A percentile compares a stretch with the other conserved stretches of the same genome.
Evolutionary conservation across 2,888 invertebrate species (phyloP).

Genomic region (Pandemis corylana): DNA sequence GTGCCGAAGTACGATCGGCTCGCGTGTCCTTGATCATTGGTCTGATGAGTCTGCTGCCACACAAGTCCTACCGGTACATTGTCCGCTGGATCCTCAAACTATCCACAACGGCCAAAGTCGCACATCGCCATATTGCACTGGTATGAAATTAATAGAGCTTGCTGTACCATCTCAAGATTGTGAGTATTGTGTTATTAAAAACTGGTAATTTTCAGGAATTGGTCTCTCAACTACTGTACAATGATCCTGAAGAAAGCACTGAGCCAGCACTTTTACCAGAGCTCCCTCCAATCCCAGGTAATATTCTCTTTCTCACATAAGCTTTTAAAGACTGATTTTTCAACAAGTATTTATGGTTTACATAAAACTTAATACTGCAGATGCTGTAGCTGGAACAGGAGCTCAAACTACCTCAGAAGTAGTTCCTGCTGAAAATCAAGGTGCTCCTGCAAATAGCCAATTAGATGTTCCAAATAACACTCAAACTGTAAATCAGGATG

Average conservation of each 20-base stretch:
- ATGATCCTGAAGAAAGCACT: constrained; percentile 62
- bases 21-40: constrained; percentile 71
- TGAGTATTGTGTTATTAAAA: background rate
- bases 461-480: background rate
- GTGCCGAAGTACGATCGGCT: constrained; percentile 67
- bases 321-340: background rate
- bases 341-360: background rate
- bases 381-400: background rate
- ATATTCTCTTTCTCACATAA: background rate
- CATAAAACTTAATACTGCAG: background rate
- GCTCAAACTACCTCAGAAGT: background rate
- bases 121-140: constrained; percentile 73
- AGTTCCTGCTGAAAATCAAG: constrained; percentile 1
- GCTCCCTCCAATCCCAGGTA: constrained; percentile 19
- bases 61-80: constrained; percentile 61
- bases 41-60: constrained; percentile 73
- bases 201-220: constrained; percentile 61
- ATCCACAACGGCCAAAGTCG: constrained; percentile 64
- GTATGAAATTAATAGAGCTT: constrained; percentile 54
- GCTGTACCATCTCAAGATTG: background rate
- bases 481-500: background rate
- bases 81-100: constrained; percentile 73
- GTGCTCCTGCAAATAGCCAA: background rate
- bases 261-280: background rate
- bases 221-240: constrained; percentile 63